A percentile compares a stretch with the other conserved stretches of the same genome.
These are phyloP conservation scores for Carabus problematicus DNA, from an alignment of 2,888 invertebrate species.

Conservation along the genomic window DNA sequence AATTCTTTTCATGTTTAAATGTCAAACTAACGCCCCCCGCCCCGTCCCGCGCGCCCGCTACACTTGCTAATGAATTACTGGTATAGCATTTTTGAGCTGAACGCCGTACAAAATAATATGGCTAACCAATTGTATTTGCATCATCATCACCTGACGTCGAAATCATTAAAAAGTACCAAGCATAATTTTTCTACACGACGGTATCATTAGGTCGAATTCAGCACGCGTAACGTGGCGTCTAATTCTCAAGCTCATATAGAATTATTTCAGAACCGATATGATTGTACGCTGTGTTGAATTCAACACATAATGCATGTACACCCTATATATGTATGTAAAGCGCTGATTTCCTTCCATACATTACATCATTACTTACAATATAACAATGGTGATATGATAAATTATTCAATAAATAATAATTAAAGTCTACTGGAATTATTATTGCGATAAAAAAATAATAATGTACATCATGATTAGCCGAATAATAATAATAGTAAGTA, in stretches of 20 bases:
- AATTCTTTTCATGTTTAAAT: no score
- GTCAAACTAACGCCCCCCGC: background rate
- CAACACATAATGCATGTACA: no score
- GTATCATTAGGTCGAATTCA: no score
- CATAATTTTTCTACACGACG: no score
- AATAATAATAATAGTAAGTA: constrained; percentile 8
- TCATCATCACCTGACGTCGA: no score
- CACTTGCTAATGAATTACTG: background rate
- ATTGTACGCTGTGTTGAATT: no score
- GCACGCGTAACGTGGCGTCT: no score
- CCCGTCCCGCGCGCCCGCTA: no score
- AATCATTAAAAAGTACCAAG: no score
- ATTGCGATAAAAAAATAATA: constrained; percentile 36
- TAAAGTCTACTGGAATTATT: constrained; percentile 40
- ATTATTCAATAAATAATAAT: constrained; percentile 39
- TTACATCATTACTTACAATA: constrained; percentile 24
- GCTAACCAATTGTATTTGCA: constrained; percentile 2
- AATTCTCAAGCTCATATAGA: no score
- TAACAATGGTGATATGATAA: constrained; percentile 32
- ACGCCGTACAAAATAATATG: constrained; percentile 35
- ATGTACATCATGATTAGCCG: constrained; percentile 6
- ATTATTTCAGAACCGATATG: no score
- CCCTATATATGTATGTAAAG: constrained; percentile 16
- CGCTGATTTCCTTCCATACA: constrained; percentile 10
- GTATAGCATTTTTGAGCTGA: constrained; percentile 28